Conservation (phyloP, 2,888 invertebrate species). For the Limnephilus marmoratus region DNA sequence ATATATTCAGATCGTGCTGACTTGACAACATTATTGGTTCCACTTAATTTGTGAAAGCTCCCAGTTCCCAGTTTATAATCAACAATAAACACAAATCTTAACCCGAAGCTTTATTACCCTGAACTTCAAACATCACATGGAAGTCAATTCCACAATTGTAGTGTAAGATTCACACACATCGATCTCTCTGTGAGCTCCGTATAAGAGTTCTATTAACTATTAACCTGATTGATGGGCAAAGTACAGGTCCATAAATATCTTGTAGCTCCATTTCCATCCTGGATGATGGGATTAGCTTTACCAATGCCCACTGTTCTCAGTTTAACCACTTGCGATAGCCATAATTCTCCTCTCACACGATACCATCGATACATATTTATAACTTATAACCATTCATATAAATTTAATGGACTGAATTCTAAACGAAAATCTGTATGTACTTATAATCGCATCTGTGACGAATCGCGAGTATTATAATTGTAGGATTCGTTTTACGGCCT, state of each 20-base stretch:
- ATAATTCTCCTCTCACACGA: background rate
- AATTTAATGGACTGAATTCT: background rate
- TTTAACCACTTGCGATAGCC: background rate
- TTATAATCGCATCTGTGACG: too few relatives aligned
- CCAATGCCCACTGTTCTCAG: background rate
- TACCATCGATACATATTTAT: background rate
- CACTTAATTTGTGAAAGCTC: background rate
- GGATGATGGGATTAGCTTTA: background rate
- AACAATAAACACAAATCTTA: background rate
- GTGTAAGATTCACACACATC: slow-evolving; percentile 39
- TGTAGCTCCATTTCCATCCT: slow-evolving; percentile 28
- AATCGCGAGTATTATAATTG: too few relatives aligned
- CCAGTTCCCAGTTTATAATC: background rate
- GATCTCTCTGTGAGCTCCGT: slow-evolving; percentile 48
- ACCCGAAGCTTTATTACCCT: background rate
- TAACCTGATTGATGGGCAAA: slow-evolving; percentile 41
- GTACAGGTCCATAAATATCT: slow-evolving; percentile 21
- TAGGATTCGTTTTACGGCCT: too few relatives aligned
- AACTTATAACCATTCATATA: background rate
- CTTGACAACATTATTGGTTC: background rate
- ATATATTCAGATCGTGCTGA: too few relatives aligned
- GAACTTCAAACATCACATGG: slow-evolving; percentile 3
- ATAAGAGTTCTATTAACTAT: slow-evolving; percentile 37
- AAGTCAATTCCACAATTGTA: background rate
- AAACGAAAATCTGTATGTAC: background rate